phyloP scores from a whole-genome alignment of 2,113 vertebrate species.

The Spea bombifrons region DNA sequence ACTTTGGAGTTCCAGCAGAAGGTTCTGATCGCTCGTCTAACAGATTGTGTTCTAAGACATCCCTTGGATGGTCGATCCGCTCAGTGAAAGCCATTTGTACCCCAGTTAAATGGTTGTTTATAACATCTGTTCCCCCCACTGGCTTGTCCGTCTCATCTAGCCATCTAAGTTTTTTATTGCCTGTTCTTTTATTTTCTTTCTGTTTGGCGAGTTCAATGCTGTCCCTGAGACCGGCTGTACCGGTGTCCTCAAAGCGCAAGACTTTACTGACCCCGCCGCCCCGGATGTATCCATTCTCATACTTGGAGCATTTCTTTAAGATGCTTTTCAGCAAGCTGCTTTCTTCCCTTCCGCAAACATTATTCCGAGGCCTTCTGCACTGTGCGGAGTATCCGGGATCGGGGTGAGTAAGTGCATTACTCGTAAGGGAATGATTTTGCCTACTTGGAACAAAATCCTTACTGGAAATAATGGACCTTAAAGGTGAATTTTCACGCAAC shows the following conservation, averaged over 20 bases:
- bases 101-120: slow-evolving; percentile 21
- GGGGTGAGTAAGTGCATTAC: slow-evolving; percentile 47
- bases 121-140: slow-evolving; percentile 25
- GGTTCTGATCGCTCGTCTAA: slow-evolving; percentile 54
- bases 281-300: slow-evolving; percentile 52
- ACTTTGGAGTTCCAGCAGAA: slow-evolving; percentile 50
- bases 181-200: slow-evolving; percentile 64
- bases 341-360: slow-evolving; percentile 56
- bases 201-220: slow-evolving; percentile 79
- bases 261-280: slow-evolving; percentile 53
- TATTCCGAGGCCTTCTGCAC: slow-evolving; percentile 51
- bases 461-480: slow-evolving; percentile 28
- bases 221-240: slow-evolving; percentile 73
- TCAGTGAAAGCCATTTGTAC: not conserved
- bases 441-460: slow-evolving; percentile 48
- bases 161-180: slow-evolving; percentile 80
- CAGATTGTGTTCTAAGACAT: slow-evolving; percentile 43
- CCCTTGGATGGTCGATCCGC: slow-evolving; percentile 43
- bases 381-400: slow-evolving; percentile 43
- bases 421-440: slow-evolving; percentile 41
- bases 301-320: slow-evolving; percentile 80
- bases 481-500: slow-evolving; percentile 52
- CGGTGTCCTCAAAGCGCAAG: slow-evolving; percentile 62
- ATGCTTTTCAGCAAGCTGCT: slow-evolving; percentile 73
- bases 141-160: slow-evolving; percentile 71